Percentiles rank a stretch among this genome's conserved stretches.
These are phyloP conservation scores for Heliopora coerulea DNA, from an alignment of 92 coral and sea anemone species.

Conservation along the genomic window DNA sequence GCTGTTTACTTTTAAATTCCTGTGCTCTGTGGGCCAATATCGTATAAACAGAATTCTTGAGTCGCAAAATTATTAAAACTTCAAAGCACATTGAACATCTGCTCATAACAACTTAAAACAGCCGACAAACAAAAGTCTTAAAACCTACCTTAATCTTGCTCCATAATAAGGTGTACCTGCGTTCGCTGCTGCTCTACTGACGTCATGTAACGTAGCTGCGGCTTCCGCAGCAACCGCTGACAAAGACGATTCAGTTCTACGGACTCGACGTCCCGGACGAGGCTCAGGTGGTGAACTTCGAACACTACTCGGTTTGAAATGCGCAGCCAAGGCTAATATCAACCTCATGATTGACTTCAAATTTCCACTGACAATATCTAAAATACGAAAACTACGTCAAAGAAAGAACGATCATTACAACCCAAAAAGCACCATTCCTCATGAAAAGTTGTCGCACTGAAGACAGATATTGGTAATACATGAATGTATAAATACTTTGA, in stretches of 20 bases:
- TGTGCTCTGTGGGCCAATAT: no score
- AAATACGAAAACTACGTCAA: conserved; percentile 15
- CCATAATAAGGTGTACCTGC: conserved; percentile 76
- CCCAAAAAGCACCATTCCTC: no score
- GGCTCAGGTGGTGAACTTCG: conserved; percentile 58
- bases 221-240: conserved; percentile 99
- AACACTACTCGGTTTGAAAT: conserved; percentile 97
- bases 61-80: no score
- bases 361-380: conserved; percentile 92
- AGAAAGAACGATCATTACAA: not conserved
- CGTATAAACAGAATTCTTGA: no score
- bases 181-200: conserved; percentile 94
- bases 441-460: no score
- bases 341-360: conserved; percentile 91
- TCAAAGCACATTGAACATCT: no score
- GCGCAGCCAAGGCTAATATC: conserved; percentile 93
- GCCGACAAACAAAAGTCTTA: no score
- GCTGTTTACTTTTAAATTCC: no score
- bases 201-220: conserved; percentile 96
- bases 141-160: conserved; percentile 61
- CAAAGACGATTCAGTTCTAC: conserved; percentile 84
- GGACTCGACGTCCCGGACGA: conserved; percentile 56
- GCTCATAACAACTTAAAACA: no score
- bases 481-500: no score
- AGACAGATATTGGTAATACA: no score